A percentile compares a stretch with the other conserved stretches of the same genome.
phyloP scores from a whole-genome alignment of 1,140 invertebrate species.

The Drosophila mauritiana region DNA sequence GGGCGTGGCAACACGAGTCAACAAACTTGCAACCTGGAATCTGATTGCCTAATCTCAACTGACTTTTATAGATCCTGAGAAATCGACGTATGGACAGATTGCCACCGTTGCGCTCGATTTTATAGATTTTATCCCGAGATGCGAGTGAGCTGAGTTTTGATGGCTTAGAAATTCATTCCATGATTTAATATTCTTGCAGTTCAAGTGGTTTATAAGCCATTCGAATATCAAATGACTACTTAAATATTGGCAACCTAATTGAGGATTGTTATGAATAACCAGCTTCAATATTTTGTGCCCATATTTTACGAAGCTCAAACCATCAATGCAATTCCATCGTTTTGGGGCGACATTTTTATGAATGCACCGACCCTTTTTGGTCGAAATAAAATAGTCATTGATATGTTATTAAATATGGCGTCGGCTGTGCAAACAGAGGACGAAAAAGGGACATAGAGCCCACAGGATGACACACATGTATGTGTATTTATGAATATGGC shows the following conservation, averaged over 20 bases:
- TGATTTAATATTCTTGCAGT: slow-evolving; percentile 1
- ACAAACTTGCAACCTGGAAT: no score
- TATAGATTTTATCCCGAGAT: slow-evolving; percentile 16
- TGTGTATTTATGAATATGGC: slow-evolving; percentile 45
- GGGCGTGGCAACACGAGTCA: no score
- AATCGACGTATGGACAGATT: no score
- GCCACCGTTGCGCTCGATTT: no score
- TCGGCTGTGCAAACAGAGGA: slow-evolving; percentile 55
- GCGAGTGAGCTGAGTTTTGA: neutral
- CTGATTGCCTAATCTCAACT: no score
- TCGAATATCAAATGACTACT: no score
- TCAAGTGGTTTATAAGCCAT: neutral
- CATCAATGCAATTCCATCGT: slow-evolving; percentile 11
- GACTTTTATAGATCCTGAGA: no score
- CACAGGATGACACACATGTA: slow-evolving; percentile 33
- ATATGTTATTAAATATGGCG: slow-evolving; percentile 77
- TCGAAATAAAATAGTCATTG: slow-evolving; percentile 68
- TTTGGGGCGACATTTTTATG: slow-evolving; percentile 13
- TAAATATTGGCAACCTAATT: no score
- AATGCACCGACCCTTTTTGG: neutral
- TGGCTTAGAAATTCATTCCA: slow-evolving; percentile 4
- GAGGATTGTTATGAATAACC: no score
- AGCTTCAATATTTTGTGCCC: no score
- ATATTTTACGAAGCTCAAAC: neutral
- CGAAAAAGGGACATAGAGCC: slow-evolving; percentile 14